Base-by-base conservation (phyloP, 2,113 vertebrate genomes). In the Malurus cyaneus region DNA sequence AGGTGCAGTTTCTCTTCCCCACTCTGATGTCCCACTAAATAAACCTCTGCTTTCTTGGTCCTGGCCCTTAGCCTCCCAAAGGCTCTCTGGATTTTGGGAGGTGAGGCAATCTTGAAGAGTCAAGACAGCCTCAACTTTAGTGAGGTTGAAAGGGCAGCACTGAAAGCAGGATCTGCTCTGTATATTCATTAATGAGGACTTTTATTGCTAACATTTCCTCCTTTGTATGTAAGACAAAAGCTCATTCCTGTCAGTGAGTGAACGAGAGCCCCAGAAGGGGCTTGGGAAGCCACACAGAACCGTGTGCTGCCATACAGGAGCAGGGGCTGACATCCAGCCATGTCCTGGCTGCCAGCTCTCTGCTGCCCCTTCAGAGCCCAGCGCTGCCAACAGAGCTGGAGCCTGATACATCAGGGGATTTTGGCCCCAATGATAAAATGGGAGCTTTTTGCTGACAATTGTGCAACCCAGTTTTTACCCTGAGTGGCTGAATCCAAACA, bases 221-320 rank as follows among this genome's bases (percentile, higher is more conserved):
- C 50, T 72, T 70, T 59, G 52, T 42, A 50, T 3, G 12, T 4
- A 47, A 42, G 36, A 83, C 8, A 62, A 71, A 52, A 81, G 17
- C 17, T 49, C 34, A 9, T 34, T 92, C 12, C 36, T 72, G 62
- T 15, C 86, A 53, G 56, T 28, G 70, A 34, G 50, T 5, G 26
- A 16, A 31, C 6, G 25, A n/a, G 44, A 16, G n/a, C 39, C 21
- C 28, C 52, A 64, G 50, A 28, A 69, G 42, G 1, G 0, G 8
- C 41, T 53, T 32, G 21, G 42, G 47, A 36, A 50, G 62, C 14
- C 11, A 26, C 36, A 14, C 5, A 8, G 29, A 6, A 6, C 8
- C 0, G 0, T 0, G 2, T 16, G 29, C 60, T 32, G 77, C 39
- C 0, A 0, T 5, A 11, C 4, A 2, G 25, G 62, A 47, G 66